Evolutionary conservation across 2,113 vertebrate genomes (phyloP).

Genomic region (Hyaena hyaena): DNA sequence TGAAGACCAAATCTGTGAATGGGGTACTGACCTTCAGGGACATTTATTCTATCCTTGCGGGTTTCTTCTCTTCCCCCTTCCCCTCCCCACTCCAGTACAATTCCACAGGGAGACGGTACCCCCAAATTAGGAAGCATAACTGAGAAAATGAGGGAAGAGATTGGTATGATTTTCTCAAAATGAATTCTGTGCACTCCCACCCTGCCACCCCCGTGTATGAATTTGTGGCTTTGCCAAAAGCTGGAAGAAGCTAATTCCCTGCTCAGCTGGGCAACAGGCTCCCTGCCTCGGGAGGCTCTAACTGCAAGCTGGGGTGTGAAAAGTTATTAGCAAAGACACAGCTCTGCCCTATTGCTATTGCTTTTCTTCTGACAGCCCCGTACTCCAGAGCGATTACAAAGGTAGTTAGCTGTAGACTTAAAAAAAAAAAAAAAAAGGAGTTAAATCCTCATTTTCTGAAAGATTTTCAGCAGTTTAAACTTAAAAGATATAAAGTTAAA

Average conservation of each 20-base stretch:
- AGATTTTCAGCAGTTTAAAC: neutral
- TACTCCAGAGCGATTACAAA: neutral
- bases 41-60: neutral
- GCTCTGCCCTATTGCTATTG: neutral
- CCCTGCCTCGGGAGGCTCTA: slow-evolving; percentile 4
- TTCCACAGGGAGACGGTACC: neutral
- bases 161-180: slow-evolving; percentile 51
- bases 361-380: neutral
- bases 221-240: slow-evolving; percentile 56
- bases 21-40: neutral
- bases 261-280: slow-evolving; percentile 48
- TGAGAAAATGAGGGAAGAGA: neutral
- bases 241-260: slow-evolving; percentile 25
- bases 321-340: slow-evolving; percentile 49
- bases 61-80: neutral
- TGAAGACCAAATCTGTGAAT: neutral
- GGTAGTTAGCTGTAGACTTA: neutral
- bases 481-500: neutral
- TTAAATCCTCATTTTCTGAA: neutral
- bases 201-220: neutral
- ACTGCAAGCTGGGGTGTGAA: slow-evolving; percentile 19
- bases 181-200: neutral
- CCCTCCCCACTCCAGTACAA: neutral
- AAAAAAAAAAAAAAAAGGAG: neutral
- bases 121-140: neutral